A percentile compares a stretch with the other conserved stretches of the same genome.
Conservation (phyloP, 1,140 invertebrate genomes). For the Sinella curviseta region DNA sequence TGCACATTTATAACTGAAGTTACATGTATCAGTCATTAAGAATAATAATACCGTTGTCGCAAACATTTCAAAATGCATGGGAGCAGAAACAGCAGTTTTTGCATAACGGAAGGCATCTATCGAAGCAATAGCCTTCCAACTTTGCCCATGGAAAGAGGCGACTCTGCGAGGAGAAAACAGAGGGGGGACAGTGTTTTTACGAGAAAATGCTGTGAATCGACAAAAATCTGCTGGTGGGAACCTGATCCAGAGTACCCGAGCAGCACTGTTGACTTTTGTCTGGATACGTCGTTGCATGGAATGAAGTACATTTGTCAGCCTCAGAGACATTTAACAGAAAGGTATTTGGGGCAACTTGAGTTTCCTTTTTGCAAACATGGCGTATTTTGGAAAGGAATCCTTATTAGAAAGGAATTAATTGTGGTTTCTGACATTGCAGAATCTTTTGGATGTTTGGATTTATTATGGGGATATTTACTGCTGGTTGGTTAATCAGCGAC, state of each 20-base stretch:
- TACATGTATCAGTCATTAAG: too few relatives aligned
- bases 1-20: too few relatives aligned
- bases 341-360: slow-evolving; percentile 30
- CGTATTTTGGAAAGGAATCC: not conserved
- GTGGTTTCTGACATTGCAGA: slow-evolving; percentile 49
- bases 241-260: slow-evolving; percentile 22
- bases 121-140: not conserved
- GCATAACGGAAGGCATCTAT: too few relatives aligned
- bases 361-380: not conserved
- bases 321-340: slow-evolving; percentile 45
- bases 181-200: not conserved
- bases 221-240: slow-evolving; percentile 21
- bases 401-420: not conserved
- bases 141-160: not conserved
- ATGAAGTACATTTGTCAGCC: slow-evolving; percentile 46
- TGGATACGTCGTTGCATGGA: slow-evolving; percentile 43
- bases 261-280: slow-evolving; percentile 44
- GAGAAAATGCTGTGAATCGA: slow-evolving; percentile 14
- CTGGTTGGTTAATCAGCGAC: slow-evolving; percentile 57
- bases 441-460: slow-evolving; percentile 61
- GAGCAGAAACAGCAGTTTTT: too few relatives aligned
- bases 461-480: slow-evolving; percentile 57
- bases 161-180: too few relatives aligned
- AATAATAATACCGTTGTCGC: too few relatives aligned
- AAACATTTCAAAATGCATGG: too few relatives aligned